Evolutionary conservation across 2,888 invertebrate species (phyloP).

Genomic region (Drosophila neotestacea): DNA sequence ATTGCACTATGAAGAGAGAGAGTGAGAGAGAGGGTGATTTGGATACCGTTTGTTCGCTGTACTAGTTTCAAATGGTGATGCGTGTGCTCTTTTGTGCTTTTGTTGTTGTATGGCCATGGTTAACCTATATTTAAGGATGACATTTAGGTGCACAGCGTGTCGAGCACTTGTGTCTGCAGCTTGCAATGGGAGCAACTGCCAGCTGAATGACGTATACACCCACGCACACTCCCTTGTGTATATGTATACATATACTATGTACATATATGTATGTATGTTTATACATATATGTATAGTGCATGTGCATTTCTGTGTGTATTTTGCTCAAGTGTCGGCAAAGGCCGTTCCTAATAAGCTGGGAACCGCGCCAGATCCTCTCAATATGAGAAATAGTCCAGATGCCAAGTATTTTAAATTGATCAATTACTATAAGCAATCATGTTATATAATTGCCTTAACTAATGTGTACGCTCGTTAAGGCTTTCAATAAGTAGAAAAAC

Average conservation of each 20-base stretch:
- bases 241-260: background rate
- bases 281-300: background rate
- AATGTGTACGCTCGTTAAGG: background rate
- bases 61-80: slow-evolving; percentile 21
- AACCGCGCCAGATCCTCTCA: slow-evolving; percentile 23
- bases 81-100: slow-evolving; percentile 36
- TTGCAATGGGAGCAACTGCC: slow-evolving; percentile 30
- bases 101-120: slow-evolving; percentile 30
- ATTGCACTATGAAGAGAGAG: slow-evolving; percentile 20
- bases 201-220: slow-evolving; percentile 38
- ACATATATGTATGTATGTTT: background rate
- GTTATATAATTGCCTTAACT: background rate
- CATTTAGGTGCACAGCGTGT: slow-evolving; percentile 49
- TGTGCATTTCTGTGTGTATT: background rate
- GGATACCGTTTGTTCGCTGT: slow-evolving; percentile 3
- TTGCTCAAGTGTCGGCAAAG: slow-evolving; percentile 20
- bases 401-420: slow-evolving; percentile 4
- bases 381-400: slow-evolving; percentile 6
- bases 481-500: background rate
- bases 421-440: background rate
- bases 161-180: slow-evolving; percentile 44
- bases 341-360: slow-evolving; percentile 27
- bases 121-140: slow-evolving; percentile 62
- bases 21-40: slow-evolving; percentile 1
- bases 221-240: background rate